These are phyloP conservation scores for Acanthurus leucopareius DNA, from an alignment of 2,797 vertebrate species.

Conservation along the genomic window DNA sequence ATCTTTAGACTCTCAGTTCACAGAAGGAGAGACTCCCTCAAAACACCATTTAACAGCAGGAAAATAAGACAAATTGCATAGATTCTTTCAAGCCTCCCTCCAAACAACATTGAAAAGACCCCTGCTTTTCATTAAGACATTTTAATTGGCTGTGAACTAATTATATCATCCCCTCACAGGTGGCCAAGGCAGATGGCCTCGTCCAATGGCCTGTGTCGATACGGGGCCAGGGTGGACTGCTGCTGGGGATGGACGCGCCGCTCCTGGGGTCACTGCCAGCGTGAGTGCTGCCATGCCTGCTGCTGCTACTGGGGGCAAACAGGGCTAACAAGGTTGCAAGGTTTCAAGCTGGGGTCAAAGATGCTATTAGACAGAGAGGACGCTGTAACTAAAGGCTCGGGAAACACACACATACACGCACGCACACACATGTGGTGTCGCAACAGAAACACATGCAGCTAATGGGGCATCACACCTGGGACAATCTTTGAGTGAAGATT, in stretches of 20 bases:
- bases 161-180: slow-evolving; percentile 84
- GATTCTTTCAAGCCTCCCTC: slow-evolving; percentile 27
- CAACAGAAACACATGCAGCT: slow-evolving; percentile 32
- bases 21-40: not conserved
- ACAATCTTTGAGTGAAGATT: slow-evolving; percentile 70
- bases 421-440: slow-evolving; percentile 4
- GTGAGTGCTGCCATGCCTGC: slow-evolving; percentile 89
- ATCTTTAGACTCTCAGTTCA: not conserved
- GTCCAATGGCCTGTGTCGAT: slow-evolving; percentile 92
- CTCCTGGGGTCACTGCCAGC: slow-evolving; percentile 96
- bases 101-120: slow-evolving; percentile 46
- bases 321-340: slow-evolving; percentile 71
- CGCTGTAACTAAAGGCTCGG: slow-evolving; percentile 17
- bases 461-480: slow-evolving; percentile 48
- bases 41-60: not conserved
- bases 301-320: slow-evolving; percentile 67
- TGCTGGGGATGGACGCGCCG: slow-evolving; percentile 97
- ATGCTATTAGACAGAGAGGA: slow-evolving; percentile 49
- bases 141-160: slow-evolving; percentile 71
- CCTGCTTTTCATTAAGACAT: slow-evolving; percentile 50
- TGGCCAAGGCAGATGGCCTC: slow-evolving; percentile 94
- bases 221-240: slow-evolving; percentile 94
- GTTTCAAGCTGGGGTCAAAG: slow-evolving; percentile 72
- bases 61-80: slow-evolving; percentile 8
- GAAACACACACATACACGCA: slow-evolving; percentile 17